Base-by-base conservation (phyloP, 2,797 vertebrate genomes). In the Neomorphus geoffroyi region DNA sequence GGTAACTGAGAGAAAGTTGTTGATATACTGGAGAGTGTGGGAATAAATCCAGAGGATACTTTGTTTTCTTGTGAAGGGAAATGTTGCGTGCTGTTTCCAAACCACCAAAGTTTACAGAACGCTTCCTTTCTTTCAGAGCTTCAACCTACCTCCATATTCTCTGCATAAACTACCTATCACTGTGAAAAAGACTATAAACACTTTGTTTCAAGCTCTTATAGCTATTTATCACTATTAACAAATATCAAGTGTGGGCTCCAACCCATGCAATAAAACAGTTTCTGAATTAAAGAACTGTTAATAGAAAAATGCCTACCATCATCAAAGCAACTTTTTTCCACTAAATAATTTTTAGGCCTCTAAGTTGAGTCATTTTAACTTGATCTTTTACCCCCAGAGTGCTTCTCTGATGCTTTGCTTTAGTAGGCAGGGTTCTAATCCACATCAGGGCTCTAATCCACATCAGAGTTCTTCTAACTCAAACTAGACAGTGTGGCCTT, bases 1-100 rank as follows among this genome's bases (percentile, higher is more conserved):
- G 39, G 71, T 79, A 91, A 92, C 88, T 93, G 89, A 91, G 88
- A 80, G 33, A 92, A 93, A 91, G 83, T 61, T 87, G 89, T 95
- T 96, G 80, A 66, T 80, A 72, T 17, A 80, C 58, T 73, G 74
- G 32, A 88, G 53, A 26, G 51, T 54, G 43, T 70, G 48, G 86
- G 90, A 93, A 93, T 50, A 35, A 57, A 86, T 93, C 87, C 94
- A 93, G 83, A 86, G 80, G 45, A 51, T 69, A 89, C n/a, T 93
- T 92, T 83, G 74, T 93, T 95, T 94, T 92, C 70, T 74, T 85
- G 60, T 2, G 5, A 86, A 83, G 50, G 19, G 62, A 96, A 91
- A 83, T 51, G 62, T 74, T 86, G 45, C 57, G 58, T 67, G 30
- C 54, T 57, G 48, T 45, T 88, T 33, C 74, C 57, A 45, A 86